phyloP scores from a whole-genome alignment of 2,113 vertebrate genomes.

The Pollachius pollachius region DNA sequence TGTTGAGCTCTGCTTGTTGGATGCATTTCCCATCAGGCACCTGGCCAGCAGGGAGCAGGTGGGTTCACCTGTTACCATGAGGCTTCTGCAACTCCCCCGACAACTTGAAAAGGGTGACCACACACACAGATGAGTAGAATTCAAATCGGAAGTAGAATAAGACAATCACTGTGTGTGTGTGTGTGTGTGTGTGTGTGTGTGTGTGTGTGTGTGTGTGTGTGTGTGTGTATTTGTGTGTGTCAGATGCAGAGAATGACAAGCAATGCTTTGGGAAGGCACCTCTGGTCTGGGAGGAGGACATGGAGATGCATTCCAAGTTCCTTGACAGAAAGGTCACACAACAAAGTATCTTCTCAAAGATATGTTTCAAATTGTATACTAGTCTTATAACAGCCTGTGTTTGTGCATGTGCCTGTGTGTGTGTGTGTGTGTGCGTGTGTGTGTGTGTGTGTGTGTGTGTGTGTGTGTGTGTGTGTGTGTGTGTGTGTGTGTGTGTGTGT shows the following conservation, averaged over 20 bases:
- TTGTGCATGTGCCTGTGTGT: neutral
- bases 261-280: slow-evolving; percentile 72
- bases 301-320: slow-evolving; percentile 81
- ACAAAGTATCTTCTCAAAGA: neutral
- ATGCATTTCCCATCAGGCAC: slow-evolving; percentile 65
- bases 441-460: slow-evolving; percentile 8
- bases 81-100: slow-evolving; percentile 71
- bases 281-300: slow-evolving; percentile 84
- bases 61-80: slow-evolving; percentile 76
- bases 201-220: slow-evolving; percentile 1
- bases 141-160: too few species aligned
- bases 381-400: neutral
- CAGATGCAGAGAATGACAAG: slow-evolving; percentile 60
- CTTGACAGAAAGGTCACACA: slow-evolving; percentile 83
- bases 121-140: neutral
- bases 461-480: too few species aligned
- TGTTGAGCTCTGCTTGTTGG: neutral
- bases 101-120: slow-evolving; percentile 54
- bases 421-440: neutral
- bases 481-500: slow-evolving; percentile 5
- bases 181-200: neutral
- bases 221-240: slow-evolving; percentile 7
- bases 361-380: neutral
- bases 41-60: slow-evolving; percentile 80
- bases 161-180: neutral